Conservation (phyloP, 2,888 invertebrate genomes). For the Thyatira batis region DNA sequence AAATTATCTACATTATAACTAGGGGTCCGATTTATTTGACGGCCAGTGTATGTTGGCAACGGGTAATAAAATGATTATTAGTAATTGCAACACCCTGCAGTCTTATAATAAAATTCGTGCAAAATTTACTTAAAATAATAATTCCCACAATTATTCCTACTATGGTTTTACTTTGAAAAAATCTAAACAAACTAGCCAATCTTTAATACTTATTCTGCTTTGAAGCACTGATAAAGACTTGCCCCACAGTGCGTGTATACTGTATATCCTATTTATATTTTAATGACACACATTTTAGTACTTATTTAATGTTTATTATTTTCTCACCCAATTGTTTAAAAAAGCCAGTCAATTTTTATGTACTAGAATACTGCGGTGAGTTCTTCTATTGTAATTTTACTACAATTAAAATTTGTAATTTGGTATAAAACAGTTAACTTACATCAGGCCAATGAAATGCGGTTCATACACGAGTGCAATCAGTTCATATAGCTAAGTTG, state of each 20-base stretch:
- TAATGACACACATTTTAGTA: not conserved
- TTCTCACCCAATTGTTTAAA: not conserved
- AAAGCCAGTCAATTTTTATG: not conserved
- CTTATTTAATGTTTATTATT: not conserved
- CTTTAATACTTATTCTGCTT: not conserved
- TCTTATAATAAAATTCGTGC: constrained; percentile 30
- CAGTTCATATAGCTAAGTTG: constrained; percentile 3
- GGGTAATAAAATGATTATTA: constrained; percentile 29
- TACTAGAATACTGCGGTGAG: constrained; percentile 1
- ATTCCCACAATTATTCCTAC: constrained; percentile 5
- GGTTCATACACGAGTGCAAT: not conserved
- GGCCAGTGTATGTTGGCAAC: too few relatives aligned
- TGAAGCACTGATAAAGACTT: not conserved
- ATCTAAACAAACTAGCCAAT: constrained; percentile 34
- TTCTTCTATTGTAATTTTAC: not conserved
- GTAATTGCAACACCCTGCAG: constrained; percentile 49
- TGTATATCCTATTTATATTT: not conserved
- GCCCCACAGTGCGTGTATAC: not conserved
- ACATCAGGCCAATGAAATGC: constrained; percentile 1
- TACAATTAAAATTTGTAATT: not conserved
- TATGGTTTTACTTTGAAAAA: constrained; percentile 5
- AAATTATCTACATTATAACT: too few relatives aligned
- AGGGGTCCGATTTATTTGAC: too few relatives aligned
- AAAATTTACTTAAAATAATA: constrained; percentile 22
- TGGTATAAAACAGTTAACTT: not conserved